Percentiles rank a stretch among this genome's conserved stretches.
Conservation (phyloP, 2,797 vertebrate species). For the Falco biarmicus region DNA sequence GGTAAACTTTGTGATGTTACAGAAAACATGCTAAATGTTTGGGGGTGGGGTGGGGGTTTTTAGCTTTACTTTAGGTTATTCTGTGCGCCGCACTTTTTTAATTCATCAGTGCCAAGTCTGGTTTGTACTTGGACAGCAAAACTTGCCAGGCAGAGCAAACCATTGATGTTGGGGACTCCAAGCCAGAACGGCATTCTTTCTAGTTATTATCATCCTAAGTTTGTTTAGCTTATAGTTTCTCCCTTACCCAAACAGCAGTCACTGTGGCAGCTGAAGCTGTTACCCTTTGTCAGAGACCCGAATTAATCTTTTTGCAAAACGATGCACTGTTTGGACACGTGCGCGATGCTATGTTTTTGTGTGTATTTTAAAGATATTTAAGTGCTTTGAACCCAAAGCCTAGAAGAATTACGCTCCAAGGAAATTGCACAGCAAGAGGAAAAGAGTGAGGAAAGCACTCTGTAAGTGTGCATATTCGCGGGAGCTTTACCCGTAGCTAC, state of each 20-base stretch:
- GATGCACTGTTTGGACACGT: fast-evolving
- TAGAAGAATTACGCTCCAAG: background rate
- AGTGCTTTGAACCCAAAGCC: background rate
- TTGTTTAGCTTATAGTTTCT: background rate
- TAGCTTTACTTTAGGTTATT: background rate
- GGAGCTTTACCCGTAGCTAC: background rate
- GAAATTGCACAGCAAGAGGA: background rate
- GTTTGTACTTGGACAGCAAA: background rate
- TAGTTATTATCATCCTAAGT: background rate
- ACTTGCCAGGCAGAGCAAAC: background rate
- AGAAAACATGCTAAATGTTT: background rate
- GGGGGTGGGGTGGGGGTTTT: background rate
- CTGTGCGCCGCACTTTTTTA: background rate
- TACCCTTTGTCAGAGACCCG: background rate
- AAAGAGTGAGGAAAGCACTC: background rate
- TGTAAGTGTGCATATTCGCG: too few relatives aligned
- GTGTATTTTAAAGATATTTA: background rate
- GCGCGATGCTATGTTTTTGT: background rate
- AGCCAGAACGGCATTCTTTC: background rate
- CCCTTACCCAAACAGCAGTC: background rate
- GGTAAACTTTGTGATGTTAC: background rate
- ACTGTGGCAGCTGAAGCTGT: background rate
- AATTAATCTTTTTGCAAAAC: background rate
- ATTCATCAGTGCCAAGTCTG: background rate
- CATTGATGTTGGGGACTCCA: fast-evolving